phyloP scores from a whole-genome alignment of 1,140 invertebrate species.

The Brachionus sp. region DNA sequence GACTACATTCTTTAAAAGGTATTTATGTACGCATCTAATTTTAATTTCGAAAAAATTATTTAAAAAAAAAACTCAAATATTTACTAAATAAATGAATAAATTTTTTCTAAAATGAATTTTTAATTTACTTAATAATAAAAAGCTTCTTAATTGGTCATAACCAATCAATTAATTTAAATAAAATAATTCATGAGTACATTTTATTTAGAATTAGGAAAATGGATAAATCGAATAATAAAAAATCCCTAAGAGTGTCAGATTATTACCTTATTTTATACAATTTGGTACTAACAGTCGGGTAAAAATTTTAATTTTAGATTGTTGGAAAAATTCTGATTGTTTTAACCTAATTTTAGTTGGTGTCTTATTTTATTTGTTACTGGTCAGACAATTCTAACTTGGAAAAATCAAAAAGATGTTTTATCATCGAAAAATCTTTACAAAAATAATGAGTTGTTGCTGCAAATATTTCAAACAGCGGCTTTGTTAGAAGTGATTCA shows the following conservation, averaged over 20 bases:
- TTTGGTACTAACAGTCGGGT: neutral
- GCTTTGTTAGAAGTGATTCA: conserved; percentile 83
- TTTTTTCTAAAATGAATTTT: conserved; percentile 2
- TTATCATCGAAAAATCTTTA: conserved; percentile 20
- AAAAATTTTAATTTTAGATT: neutral
- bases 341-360: neutral
- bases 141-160: neutral
- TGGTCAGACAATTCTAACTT: neutral
- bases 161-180: neutral
- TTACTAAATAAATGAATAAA: neutral
- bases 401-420: conserved; percentile 36
- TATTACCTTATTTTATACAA: conserved; percentile 30
- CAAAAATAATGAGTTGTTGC: conserved; percentile 2
- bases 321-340: neutral
- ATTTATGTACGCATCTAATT: neutral
- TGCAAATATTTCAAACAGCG: conserved; percentile 68
- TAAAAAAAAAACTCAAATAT: neutral
- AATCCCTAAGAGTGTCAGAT: neutral
- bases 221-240: neutral
- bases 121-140: neutral
- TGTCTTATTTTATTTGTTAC: conserved; percentile 32
- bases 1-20: neutral
- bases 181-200: neutral
- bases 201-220: neutral
- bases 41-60: neutral